Evolutionary conservation across 2,797 vertebrate species (phyloP), one percentile per base, ranked within the genome.

Genomic region (Threskiornis aethiopicus): DNA sequence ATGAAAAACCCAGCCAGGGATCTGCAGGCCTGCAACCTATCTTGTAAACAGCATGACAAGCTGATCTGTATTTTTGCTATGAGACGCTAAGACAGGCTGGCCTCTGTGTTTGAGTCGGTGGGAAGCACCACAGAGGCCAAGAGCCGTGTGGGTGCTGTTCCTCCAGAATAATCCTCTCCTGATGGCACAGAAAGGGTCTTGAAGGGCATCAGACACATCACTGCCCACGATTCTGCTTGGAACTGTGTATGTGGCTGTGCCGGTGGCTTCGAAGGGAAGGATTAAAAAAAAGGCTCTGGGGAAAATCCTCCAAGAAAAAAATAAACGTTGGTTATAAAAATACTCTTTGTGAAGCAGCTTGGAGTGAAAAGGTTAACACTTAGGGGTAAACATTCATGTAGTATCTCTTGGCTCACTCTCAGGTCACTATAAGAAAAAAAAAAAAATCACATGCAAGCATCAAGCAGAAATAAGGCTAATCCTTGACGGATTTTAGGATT

Each of bases 151-250:
- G 44, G 22, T 44, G 35, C 35, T 20, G 15, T 16, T 49, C 14
- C 25, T 59, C 29, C 77, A 22, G 10, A 49, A 64, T 3, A 91
- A 69, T 37, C 51, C 46, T 58, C 61, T 90, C n/a, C 49, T 42
- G n/a, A 31, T 37, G 75, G 39, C 31, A 66, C 41, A 61, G 41
- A 28, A 87, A 66, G 0, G 1, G 21, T 49, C 35, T 49, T 7
- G 59, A 46, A 84, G 24, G 66, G 35, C 33, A 31, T 37, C 75
- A 72, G 10, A 42, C 17, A 39, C 72, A 31, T 18, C 66, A 6
- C n/a, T 79, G 37, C 51, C 26, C 1, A 0, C 0, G 1, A 26
- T n/a, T 57, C 39, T 37, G 41, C 47, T 47, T 55, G 44, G 17
- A 69, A 42, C 25, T 25, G 18, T 4, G 7, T 2, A 4, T 1